Conservation (phyloP, 2,888 invertebrate species). For the Therioaphis trifolii region DNA sequence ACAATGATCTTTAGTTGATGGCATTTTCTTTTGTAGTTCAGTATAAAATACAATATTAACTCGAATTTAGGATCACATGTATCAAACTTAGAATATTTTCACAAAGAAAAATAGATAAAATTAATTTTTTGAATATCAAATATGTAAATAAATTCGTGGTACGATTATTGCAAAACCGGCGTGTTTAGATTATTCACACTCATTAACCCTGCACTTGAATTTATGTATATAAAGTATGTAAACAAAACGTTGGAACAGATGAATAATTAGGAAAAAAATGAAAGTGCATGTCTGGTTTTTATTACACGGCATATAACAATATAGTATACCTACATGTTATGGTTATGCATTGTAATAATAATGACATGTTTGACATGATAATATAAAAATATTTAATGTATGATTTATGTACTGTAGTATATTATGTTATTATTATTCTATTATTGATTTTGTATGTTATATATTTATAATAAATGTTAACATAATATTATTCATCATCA, state of each 20-base stretch:
- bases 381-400: neutral
- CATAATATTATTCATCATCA: neutral
- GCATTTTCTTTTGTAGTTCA: neutral
- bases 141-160: neutral
- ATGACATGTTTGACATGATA: neutral
- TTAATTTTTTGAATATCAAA: neutral
- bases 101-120: neutral
- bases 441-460: no score
- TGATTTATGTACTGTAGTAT: neutral
- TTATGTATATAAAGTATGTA: neutral
- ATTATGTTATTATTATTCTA: neutral
- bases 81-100: neutral
- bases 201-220: slow-evolving; percentile 31
- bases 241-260: slow-evolving; percentile 1
- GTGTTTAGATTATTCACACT: neutral
- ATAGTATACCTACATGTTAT: neutral
- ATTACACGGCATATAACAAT: neutral
- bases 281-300: slow-evolving; percentile 29
- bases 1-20: neutral
- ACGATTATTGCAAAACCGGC: neutral
- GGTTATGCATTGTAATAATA: neutral
- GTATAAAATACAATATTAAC: neutral
- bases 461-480: no score
- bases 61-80: neutral
- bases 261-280: slow-evolving; percentile 22